phyloP scores from a whole-genome alignment of 2,113 vertebrate species.

The Esox niger region DNA sequence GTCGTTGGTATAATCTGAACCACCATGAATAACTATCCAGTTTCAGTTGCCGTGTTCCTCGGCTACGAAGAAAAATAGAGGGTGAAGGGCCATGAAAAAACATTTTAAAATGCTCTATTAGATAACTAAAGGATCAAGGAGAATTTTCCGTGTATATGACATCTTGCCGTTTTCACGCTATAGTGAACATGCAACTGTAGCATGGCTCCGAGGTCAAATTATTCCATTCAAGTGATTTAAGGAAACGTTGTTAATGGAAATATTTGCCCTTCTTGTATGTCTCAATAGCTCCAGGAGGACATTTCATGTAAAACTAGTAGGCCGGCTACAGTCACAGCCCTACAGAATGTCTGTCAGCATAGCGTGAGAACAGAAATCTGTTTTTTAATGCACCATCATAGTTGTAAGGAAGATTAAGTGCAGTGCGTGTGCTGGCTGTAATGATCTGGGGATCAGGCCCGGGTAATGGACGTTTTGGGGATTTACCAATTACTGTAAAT shows the following conservation, averaged over 20 bases:
- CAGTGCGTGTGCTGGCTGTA: background rate
- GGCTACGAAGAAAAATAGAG: background rate
- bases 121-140: background rate
- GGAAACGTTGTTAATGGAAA: conserved; percentile 13
- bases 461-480: background rate
- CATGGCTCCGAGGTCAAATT: conserved; percentile 57
- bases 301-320: conserved; percentile 1
- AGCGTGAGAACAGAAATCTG: background rate
- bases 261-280: background rate
- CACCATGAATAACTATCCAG: background rate
- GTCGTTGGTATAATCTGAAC: background rate
- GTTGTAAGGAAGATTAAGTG: background rate
- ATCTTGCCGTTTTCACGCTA: conserved; percentile 47
- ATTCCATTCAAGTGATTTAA: conserved; percentile 38
- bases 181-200: conserved; percentile 36
- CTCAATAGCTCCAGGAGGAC: background rate
- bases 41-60: background rate
- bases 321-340: background rate
- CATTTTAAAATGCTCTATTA: background rate
- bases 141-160: conserved; percentile 23
- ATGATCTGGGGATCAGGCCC: background rate
- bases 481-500: background rate
- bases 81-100: background rate
- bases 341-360: background rate
- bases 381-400: conserved; percentile 1